phyloP scores from a whole-genome alignment of 2,888 invertebrate genomes.

The Falcaria lacertinaria region DNA sequence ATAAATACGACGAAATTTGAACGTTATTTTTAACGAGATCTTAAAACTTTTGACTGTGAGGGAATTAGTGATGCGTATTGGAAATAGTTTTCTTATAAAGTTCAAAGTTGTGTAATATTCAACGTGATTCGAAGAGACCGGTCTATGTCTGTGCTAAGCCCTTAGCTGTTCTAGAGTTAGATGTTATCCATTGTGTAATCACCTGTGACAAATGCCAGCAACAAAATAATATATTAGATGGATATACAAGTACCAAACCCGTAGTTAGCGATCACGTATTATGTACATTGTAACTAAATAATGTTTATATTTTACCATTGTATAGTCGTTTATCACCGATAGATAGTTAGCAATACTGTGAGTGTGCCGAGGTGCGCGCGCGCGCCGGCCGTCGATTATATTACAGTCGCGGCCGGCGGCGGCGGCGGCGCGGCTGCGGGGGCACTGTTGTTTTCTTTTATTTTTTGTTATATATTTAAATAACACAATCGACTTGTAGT shows the following conservation, averaged over 20 bases:
- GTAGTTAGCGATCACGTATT: constrained; percentile 76
- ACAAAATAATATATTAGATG: constrained; percentile 53
- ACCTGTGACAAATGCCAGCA: constrained; percentile 46
- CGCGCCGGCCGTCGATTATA: constrained; percentile 38
- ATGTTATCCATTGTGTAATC: constrained; percentile 39
- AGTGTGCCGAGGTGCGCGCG: constrained; percentile 34
- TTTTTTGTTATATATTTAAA: constrained; percentile 79
- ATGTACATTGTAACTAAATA: constrained; percentile 77
- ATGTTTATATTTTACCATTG: constrained; percentile 78
- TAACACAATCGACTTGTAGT: constrained; percentile 78
- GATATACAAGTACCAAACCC: constrained; percentile 77
- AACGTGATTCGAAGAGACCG: neutral
- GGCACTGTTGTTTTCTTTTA: constrained; percentile 70
- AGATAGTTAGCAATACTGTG: constrained; percentile 68
- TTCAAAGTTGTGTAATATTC: neutral
- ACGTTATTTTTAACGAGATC: no score
- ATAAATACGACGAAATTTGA: no score
- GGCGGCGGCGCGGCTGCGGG: constrained; percentile 42
- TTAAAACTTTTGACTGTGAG: no score
- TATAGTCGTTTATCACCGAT: constrained; percentile 72
- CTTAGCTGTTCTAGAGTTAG: constrained; percentile 65
- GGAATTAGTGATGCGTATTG: neutral
- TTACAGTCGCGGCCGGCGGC: constrained; percentile 15
- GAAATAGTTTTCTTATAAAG: constrained; percentile 2
- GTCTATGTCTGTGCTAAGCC: constrained; percentile 1